phyloP scores from a whole-genome alignment of 2,797 vertebrate species.

The Borostomias antarcticus region DNA sequence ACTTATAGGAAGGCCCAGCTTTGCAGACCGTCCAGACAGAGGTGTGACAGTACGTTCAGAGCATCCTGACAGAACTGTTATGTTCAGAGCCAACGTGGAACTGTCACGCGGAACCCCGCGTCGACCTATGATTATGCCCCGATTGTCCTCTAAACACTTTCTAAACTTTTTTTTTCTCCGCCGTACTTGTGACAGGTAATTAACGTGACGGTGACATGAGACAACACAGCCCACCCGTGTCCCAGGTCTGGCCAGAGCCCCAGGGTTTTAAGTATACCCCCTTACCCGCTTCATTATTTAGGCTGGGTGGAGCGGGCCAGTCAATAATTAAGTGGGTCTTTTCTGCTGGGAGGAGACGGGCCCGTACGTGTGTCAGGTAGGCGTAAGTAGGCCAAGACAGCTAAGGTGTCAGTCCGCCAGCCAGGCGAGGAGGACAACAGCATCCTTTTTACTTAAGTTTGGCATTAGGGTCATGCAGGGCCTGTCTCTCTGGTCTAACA shows the following conservation, averaged over 20 bases:
- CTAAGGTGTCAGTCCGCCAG: constrained; percentile 56
- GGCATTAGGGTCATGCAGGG: no score
- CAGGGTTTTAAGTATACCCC: constrained; percentile 78
- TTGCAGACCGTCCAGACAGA: neutral
- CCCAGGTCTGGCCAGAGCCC: constrained; percentile 57
- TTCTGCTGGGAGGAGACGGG: constrained; percentile 74
- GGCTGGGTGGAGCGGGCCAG: constrained; percentile 67
- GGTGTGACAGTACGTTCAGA: no score
- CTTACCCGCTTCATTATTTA: constrained; percentile 82
- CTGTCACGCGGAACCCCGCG: no score
- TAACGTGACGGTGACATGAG: constrained; percentile 68
- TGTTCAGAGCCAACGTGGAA: no score
- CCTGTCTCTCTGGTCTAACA: no score
- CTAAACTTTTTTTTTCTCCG: neutral
- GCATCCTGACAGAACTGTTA: no score
- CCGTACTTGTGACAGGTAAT: constrained; percentile 39
- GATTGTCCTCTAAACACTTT: no score
- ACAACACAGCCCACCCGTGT: constrained; percentile 57
- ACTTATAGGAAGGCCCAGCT: neutral
- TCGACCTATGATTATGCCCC: no score
- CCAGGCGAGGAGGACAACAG: constrained; percentile 32
- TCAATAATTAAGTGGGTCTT: constrained; percentile 84
- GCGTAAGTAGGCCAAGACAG: constrained; percentile 52
- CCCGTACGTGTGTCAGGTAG: constrained; percentile 66
- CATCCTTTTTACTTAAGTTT: constrained; percentile 40